These are phyloP conservation scores for Aphidius ervi DNA, from an alignment of 1,140 invertebrate species.

Conservation along the genomic window DNA sequence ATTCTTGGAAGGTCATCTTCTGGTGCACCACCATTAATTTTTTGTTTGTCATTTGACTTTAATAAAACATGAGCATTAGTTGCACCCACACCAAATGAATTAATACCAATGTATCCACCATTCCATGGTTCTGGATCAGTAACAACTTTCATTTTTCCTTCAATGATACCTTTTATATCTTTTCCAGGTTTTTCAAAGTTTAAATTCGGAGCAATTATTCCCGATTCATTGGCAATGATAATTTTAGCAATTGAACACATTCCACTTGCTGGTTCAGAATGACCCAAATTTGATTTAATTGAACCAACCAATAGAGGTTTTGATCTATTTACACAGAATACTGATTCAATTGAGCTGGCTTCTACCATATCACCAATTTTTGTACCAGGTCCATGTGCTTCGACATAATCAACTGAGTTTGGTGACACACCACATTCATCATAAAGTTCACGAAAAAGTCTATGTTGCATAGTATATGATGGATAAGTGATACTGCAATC, in stretches of 20 bases:
- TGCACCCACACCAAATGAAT: slow-evolving; percentile 64
- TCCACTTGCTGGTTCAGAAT: slow-evolving; percentile 86
- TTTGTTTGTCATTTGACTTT: slow-evolving; percentile 53
- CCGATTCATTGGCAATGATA: slow-evolving; percentile 67
- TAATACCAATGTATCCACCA: slow-evolving; percentile 57
- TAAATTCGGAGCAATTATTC: slow-evolving; percentile 67
- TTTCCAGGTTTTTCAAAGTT: slow-evolving; percentile 66
- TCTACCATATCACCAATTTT: slow-evolving; percentile 84
- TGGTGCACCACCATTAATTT: slow-evolving; percentile 51
- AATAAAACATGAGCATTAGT: slow-evolving; percentile 67
- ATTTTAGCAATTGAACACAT: slow-evolving; percentile 78
- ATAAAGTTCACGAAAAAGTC: slow-evolving; percentile 80
- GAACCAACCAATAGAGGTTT: slow-evolving; percentile 80
- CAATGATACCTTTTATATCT: slow-evolving; percentile 62
- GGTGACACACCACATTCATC: slow-evolving; percentile 74
- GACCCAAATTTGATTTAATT: slow-evolving; percentile 90
- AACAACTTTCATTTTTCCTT: slow-evolving; percentile 63
- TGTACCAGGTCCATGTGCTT: slow-evolving; percentile 88
- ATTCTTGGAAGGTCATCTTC: slow-evolving; percentile 60
- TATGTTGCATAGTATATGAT: slow-evolving; percentile 74
- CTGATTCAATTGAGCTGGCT: slow-evolving; percentile 74
- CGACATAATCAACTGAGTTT: slow-evolving; percentile 70
- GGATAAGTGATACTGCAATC: slow-evolving; percentile 88
- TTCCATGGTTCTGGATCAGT: slow-evolving; percentile 61
- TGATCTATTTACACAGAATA: slow-evolving; percentile 65